phyloP scores from a whole-genome alignment of 2,113 vertebrate species.

The Pantherophis guttatus region DNA sequence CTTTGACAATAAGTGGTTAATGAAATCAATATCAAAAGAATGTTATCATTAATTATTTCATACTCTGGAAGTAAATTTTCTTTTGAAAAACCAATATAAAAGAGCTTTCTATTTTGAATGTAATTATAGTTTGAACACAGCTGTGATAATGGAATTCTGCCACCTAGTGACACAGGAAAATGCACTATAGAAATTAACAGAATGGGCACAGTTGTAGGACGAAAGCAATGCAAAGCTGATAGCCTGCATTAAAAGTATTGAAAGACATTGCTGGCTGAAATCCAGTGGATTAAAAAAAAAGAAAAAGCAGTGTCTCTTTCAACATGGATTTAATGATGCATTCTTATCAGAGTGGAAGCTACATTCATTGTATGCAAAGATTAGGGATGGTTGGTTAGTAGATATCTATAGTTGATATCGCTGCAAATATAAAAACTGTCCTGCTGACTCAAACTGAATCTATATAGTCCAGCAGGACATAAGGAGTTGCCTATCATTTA shows the following conservation, averaged over 20 bases:
- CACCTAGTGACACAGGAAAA: slow-evolving; percentile 59
- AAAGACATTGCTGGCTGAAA: background rate
- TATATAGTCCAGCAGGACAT: background rate
- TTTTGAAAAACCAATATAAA: background rate
- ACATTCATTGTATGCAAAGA: background rate
- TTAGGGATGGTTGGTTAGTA: background rate
- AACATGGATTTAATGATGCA: background rate
- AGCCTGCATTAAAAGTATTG: background rate
- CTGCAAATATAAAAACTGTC: background rate
- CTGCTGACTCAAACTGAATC: background rate
- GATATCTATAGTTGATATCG: background rate
- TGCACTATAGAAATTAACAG: background rate
- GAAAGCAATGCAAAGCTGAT: background rate
- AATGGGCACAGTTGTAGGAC: background rate
- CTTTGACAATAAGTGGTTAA: background rate
- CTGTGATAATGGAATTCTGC: slow-evolving; percentile 55
- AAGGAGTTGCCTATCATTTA: background rate
- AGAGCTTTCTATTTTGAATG: background rate
- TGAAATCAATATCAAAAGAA: background rate
- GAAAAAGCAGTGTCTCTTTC: background rate
- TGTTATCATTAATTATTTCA: slow-evolving; percentile 14
- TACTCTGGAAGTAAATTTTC: background rate
- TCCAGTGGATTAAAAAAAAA: background rate
- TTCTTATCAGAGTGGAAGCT: background rate
- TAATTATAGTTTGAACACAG: background rate